These are phyloP conservation scores for Stratiomys singularior DNA, from an alignment of 2,888 invertebrate species.

Conservation along the genomic window DNA sequence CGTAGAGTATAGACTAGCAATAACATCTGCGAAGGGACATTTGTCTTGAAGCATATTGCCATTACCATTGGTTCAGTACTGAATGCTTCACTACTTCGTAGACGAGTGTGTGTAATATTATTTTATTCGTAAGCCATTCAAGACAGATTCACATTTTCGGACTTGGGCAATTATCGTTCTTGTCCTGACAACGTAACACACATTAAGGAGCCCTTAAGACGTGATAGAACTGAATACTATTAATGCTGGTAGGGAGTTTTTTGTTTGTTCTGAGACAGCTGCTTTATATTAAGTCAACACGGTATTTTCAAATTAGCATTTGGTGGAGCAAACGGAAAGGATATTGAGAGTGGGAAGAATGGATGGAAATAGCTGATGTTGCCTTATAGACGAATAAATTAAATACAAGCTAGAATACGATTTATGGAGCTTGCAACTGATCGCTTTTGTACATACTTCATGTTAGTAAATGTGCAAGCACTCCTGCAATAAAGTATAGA, in stretches of 20 bases:
- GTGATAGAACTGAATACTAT: conserved; percentile 47
- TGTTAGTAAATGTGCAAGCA: no score
- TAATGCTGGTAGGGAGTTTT: not conserved
- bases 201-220: conserved; percentile 24
- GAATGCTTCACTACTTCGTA: not conserved
- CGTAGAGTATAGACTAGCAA: conserved; percentile 30
- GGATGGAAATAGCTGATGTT: no score
- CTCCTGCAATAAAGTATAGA: no score
- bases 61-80: conserved; percentile 1
- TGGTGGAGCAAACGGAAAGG: no score
- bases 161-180: conserved; percentile 28
- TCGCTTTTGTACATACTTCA: no score
- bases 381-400: no score
- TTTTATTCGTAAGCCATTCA: conserved; percentile 45
- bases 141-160: conserved; percentile 20
- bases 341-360: no score
- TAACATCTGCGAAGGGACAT: conserved; percentile 44
- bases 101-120: conserved; percentile 41
- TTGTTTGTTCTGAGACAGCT: not conserved
- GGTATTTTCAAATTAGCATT: no score
- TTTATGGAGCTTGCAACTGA: no score
- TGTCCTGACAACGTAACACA: conserved; percentile 12
- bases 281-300: no score
- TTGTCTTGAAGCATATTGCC: conserved; percentile 51
- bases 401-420: no score